Conservation (phyloP, 2,113 vertebrate genomes). For the Ranitomeya imitator region DNA sequence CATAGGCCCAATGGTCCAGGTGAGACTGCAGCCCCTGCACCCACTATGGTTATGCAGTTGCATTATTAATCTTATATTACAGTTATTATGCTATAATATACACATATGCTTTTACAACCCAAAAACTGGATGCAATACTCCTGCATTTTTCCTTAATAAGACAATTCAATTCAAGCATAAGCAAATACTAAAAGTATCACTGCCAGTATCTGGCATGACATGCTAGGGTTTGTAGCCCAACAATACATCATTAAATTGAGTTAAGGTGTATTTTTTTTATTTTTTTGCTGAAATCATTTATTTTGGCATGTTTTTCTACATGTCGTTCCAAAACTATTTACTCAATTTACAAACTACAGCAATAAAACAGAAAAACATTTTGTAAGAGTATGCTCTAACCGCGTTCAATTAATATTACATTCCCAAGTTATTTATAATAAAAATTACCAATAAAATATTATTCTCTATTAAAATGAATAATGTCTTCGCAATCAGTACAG, state of each 20-base stretch:
- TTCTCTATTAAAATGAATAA: slow-evolving; percentile 1
- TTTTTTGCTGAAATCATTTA: neutral
- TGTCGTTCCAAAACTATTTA: neutral
- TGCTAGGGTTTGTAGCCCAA: neutral
- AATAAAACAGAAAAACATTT: neutral
- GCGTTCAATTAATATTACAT: neutral
- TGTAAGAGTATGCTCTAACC: neutral
- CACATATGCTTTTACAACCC: neutral
- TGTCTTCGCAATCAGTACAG: neutral
- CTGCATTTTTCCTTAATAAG: too few species aligned
- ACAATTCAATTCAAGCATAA: neutral
- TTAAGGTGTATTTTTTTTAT: neutral
- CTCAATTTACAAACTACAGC: neutral
- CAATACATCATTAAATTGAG: neutral
- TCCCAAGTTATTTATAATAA: neutral
- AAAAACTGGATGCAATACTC: neutral
- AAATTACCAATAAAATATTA: neutral
- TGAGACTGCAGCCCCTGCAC: too few species aligned
- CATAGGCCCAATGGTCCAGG: too few species aligned
- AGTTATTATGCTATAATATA: too few species aligned
- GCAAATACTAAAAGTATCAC: neutral
- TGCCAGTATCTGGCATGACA: neutral
- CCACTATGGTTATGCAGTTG: too few species aligned
- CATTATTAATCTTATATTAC: too few species aligned
- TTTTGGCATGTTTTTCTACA: neutral